A percentile compares a stretch with the other conserved stretches of the same genome.
phyloP scores from a whole-genome alignment of 2,113 vertebrate species.

The Pseudopodoces humilis region DNA sequence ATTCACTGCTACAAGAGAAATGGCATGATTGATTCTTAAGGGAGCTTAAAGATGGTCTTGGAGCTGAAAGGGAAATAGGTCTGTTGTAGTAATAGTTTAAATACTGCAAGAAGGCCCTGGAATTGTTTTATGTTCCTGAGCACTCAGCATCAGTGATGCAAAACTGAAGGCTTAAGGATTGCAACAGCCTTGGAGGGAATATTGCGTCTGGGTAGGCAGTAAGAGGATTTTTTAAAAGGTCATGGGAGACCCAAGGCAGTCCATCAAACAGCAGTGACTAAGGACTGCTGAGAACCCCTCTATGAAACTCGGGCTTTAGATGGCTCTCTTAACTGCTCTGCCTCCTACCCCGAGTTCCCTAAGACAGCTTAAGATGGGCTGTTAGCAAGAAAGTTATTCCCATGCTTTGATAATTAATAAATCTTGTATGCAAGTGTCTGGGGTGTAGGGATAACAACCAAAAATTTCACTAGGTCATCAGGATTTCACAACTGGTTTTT shows the following conservation, averaged over 20 bases:
- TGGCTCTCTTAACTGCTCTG: not conserved
- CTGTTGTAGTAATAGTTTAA: not conserved
- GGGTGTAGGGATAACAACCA: no score
- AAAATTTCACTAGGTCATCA: not conserved
- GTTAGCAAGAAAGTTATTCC: not conserved
- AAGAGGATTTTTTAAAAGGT: slow-evolving; percentile 44
- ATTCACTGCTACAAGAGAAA: not conserved
- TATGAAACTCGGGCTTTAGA: not conserved
- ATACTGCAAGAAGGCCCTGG: not conserved
- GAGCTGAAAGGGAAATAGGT: not conserved
- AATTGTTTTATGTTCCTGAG: not conserved
- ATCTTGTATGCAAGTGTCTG: not conserved
- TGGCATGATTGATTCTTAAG: not conserved
- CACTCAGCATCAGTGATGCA: not conserved
- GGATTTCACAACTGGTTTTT: not conserved
- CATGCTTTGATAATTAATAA: not conserved
- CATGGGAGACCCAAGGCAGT: not conserved
- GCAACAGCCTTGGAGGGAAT: not conserved
- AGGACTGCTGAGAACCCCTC: not conserved
- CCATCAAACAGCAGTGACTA: not conserved
- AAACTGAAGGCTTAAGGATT: slow-evolving; percentile 27
- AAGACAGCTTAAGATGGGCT: not conserved
- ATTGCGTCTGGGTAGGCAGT: not conserved
- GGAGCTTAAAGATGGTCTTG: not conserved
- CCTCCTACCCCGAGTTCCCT: not conserved